phyloP scores from a whole-genome alignment of 2,113 vertebrate species.

The human (Homo sapiens) region DNA sequence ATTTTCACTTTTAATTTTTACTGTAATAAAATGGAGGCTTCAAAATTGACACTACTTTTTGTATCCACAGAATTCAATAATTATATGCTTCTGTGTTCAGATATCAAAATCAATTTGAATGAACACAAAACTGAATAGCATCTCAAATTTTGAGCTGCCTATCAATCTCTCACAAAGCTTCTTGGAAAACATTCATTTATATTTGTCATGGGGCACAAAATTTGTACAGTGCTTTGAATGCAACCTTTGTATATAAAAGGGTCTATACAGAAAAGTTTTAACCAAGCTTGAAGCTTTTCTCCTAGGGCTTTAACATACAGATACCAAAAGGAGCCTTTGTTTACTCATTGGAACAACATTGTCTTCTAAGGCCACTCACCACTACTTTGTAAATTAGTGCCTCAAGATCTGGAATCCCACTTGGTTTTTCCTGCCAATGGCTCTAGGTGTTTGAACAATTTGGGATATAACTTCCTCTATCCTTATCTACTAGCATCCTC shows the following conservation, averaged over 20 bases:
- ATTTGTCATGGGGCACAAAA: constrained; percentile 53
- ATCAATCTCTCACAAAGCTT: constrained; percentile 45
- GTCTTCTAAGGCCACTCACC: neutral
- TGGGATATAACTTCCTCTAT: neutral
- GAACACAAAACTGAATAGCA: constrained; percentile 65
- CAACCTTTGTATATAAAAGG: constrained; percentile 9
- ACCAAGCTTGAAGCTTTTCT: neutral
- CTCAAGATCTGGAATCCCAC: neutral
- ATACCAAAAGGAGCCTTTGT: neutral
- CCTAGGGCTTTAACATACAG: neutral
- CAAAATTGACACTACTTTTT: constrained; percentile 54
- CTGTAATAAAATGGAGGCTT: constrained; percentile 41
- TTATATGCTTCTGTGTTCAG: constrained; percentile 63
- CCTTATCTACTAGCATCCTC: neutral
- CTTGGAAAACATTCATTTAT: constrained; percentile 58
- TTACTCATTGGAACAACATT: neutral
- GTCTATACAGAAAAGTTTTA: neutral
- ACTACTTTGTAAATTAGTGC: neutral
- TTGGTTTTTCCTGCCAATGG: neutral
- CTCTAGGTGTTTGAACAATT: neutral
- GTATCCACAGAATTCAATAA: constrained; percentile 64
- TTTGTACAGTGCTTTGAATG: constrained; percentile 61
- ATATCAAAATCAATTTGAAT: constrained; percentile 72
- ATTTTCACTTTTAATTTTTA: constrained; percentile 1
- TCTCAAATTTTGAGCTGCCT: constrained; percentile 72